A percentile compares a stretch with the other conserved stretches of the same genome.
Conservation (phyloP, 2,888 invertebrate species). For the Acronicta alni region DNA sequence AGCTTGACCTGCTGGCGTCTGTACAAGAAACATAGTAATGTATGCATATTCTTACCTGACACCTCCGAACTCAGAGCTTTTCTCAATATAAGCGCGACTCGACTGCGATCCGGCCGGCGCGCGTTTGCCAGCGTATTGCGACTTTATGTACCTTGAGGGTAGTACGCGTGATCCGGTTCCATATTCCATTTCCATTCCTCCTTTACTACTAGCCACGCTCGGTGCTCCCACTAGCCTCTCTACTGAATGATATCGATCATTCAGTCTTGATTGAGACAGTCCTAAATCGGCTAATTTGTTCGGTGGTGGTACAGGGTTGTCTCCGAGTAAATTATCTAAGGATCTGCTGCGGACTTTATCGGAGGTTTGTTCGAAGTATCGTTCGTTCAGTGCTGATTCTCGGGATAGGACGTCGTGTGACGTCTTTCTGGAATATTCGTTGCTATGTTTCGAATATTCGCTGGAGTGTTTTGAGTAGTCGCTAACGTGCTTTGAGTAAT, state of each 20-base stretch:
- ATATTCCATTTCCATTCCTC: constrained; percentile 92
- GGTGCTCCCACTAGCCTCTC: constrained; percentile 92
- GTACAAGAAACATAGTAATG: not conserved
- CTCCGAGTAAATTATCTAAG: constrained; percentile 94
- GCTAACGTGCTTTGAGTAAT: constrained; percentile 52
- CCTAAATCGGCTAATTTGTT: constrained; percentile 93
- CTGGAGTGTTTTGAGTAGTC: constrained; percentile 48
- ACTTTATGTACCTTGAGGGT: constrained; percentile 94
- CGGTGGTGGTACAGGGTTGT: constrained; percentile 90
- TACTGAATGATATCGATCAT: constrained; percentile 96
- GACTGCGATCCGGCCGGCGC: constrained; percentile 96
- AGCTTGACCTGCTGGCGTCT: no score
- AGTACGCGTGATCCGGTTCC: constrained; percentile 88
- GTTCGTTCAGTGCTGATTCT: constrained; percentile 95
- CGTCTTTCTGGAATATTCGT: constrained; percentile 90
- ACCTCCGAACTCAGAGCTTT: constrained; percentile 92
- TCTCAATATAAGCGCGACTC: constrained; percentile 95
- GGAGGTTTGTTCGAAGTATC: constrained; percentile 93
- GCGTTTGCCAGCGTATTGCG: constrained; percentile 94
- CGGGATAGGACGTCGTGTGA: constrained; percentile 94
- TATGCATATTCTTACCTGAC: constrained; percentile 78
- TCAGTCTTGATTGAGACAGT: constrained; percentile 95
- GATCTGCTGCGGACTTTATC: constrained; percentile 94
- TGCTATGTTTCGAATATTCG: constrained; percentile 49
- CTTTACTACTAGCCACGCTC: constrained; percentile 88